phyloP scores from a whole-genome alignment of 2,113 vertebrate species.

The Hiodon alosoides region DNA sequence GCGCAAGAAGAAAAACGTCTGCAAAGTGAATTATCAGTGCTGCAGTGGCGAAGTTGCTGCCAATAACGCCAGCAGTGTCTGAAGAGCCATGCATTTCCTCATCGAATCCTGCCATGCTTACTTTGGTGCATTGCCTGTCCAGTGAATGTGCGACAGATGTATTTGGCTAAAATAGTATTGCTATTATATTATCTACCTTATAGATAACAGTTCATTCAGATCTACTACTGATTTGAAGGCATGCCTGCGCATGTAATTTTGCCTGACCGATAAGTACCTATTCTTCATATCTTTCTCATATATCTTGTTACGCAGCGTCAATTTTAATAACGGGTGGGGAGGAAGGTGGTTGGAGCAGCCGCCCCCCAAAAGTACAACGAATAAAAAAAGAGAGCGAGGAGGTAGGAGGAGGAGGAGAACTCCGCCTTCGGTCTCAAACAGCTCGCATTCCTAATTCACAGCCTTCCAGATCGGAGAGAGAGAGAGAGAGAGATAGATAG shows the following conservation, averaged over 20 bases:
- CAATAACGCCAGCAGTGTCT: too few species aligned
- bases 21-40: too few species aligned
- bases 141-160: too few species aligned
- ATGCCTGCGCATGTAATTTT: background rate
- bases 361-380: conserved; percentile 26
- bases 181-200: too few species aligned
- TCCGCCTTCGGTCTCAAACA: conserved; percentile 51
- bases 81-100: too few species aligned
- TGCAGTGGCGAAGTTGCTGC: too few species aligned
- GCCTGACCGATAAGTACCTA: background rate
- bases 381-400: conserved; percentile 7
- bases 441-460: conserved; percentile 49
- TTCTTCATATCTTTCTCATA: background rate
- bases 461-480: conserved; percentile 41
- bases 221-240: too few species aligned
- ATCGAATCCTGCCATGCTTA: too few species aligned
- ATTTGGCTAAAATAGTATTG: too few species aligned
- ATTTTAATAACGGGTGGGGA: conserved; percentile 16
- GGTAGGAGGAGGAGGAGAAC: conserved; percentile 40
- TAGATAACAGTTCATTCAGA: too few species aligned
- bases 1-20: too few species aligned
- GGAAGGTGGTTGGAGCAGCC: background rate
- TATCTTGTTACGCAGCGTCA: background rate
- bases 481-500: conserved; percentile 17
- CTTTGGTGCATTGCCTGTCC: too few species aligned